These are phyloP conservation scores for Xenopus laevis DNA, from an alignment of 2,113 vertebrate genomes.

Conservation along the genomic window DNA sequence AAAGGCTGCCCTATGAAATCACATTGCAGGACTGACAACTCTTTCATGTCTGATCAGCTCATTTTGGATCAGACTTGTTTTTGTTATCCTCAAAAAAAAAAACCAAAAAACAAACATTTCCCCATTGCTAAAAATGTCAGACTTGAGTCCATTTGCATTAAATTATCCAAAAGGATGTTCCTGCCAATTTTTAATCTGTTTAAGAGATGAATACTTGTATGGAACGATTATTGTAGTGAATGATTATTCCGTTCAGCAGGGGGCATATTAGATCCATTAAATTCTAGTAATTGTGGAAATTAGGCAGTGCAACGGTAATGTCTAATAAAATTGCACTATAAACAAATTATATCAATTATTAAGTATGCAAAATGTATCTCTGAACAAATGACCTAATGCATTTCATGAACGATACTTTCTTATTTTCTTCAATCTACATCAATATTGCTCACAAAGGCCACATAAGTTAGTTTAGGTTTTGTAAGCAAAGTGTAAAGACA, in stretches of 20 bases:
- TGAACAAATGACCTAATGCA: too few species aligned
- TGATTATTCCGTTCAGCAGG: constrained; percentile 7
- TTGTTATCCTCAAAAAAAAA: too few species aligned
- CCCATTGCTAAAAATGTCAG: too few species aligned
- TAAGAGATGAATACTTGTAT: neutral
- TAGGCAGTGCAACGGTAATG: neutral
- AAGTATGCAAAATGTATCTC: too few species aligned
- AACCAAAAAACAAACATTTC: too few species aligned
- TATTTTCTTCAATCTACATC: too few species aligned
- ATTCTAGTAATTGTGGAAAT: neutral
- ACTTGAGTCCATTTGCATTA: constrained; percentile 7
- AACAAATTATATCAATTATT: too few species aligned
- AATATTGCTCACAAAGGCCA: too few species aligned
- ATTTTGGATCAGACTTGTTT: neutral
- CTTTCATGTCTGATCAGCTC: neutral
- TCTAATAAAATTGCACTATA: neutral
- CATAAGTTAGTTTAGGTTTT: too few species aligned
- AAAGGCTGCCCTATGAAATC: neutral
- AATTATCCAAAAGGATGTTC: neutral
- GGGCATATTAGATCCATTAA: constrained; percentile 20
- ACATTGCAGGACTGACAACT: constrained; percentile 4
- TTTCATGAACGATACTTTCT: too few species aligned
- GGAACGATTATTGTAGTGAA: neutral
- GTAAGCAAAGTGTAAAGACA: too few species aligned
- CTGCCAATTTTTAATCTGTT: neutral